Conservation (phyloP, 2,888 invertebrate species). For the Toxonevra muliebris region DNA sequence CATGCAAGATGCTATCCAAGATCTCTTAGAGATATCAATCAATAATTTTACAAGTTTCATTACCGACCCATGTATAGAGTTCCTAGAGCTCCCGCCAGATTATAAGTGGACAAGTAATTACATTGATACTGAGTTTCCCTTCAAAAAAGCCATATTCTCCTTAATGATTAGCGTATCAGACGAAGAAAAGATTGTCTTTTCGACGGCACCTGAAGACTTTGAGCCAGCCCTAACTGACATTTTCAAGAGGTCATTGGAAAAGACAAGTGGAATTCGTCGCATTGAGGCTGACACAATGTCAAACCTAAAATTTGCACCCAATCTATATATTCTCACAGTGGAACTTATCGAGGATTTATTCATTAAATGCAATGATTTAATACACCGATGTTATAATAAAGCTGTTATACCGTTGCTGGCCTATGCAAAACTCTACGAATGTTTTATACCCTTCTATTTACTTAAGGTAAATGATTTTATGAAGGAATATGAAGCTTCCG, state of each 20-base stretch:
- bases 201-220: constrained; percentile 71
- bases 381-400: constrained; percentile 69
- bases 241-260: constrained; percentile 75
- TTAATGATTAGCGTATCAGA: constrained; percentile 74
- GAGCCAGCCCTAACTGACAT: constrained; percentile 71
- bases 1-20: constrained; percentile 78
- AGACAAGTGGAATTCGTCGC: constrained; percentile 80
- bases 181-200: constrained; percentile 72
- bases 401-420: constrained; percentile 77
- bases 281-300: constrained; percentile 80
- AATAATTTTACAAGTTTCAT: constrained; percentile 72
- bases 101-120: constrained; percentile 76
- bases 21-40: constrained; percentile 77
- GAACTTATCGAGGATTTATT: constrained; percentile 68
- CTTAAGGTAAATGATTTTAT: constrained; percentile 46
- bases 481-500: constrained; percentile 69
- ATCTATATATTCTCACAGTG: constrained; percentile 77
- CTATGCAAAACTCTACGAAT: constrained; percentile 74
- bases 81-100: constrained; percentile 62
- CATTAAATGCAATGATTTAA: constrained; percentile 65
- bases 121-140: constrained; percentile 70
- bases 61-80: constrained; percentile 74
- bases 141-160: constrained; percentile 73
- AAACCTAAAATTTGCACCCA: constrained; percentile 77
- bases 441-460: constrained; percentile 72